These are phyloP conservation scores for Eubucco bourcierii DNA, from an alignment of 2,113 vertebrate species.

Conservation along the genomic window DNA sequence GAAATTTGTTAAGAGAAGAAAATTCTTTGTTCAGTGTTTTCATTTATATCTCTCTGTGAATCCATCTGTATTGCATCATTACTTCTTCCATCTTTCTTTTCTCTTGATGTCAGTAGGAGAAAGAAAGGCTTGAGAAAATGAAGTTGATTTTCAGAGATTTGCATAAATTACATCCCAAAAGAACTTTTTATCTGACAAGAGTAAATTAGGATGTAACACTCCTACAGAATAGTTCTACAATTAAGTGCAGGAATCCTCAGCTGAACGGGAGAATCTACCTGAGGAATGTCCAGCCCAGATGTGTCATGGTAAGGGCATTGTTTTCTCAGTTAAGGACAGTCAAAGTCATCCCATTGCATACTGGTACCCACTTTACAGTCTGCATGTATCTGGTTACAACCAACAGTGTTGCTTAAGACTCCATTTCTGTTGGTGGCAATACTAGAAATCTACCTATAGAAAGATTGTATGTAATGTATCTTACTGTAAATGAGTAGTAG, in stretches of 20 bases:
- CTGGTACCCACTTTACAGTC: not conserved
- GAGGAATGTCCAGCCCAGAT: not conserved
- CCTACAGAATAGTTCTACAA: not conserved
- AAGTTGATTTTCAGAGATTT: not conserved
- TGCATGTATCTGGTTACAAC: not conserved
- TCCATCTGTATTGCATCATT: not conserved
- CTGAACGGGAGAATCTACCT: not conserved
- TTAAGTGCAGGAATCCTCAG: not conserved
- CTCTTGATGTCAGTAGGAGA: not conserved
- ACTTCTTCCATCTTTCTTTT: not conserved
- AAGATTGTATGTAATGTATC: not conserved
- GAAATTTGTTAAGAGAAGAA: not conserved
- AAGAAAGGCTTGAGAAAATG: not conserved
- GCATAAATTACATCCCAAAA: not conserved
- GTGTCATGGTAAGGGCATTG: not conserved
- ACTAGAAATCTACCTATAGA: not conserved
- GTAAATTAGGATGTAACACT: not conserved
- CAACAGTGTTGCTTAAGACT: not conserved
- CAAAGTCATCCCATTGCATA: not conserved
- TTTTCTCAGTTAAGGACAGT: not conserved
- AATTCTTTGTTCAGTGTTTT: not conserved
- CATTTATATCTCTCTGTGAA: not conserved
- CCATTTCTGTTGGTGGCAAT: not conserved
- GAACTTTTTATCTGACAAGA: not conserved
- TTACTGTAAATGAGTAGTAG: not conserved